A percentile compares a stretch with the other conserved stretches of the same genome.
phyloP scores from a whole-genome alignment of 2,113 vertebrate species.

The Corythoichthys haematopterus region DNA sequence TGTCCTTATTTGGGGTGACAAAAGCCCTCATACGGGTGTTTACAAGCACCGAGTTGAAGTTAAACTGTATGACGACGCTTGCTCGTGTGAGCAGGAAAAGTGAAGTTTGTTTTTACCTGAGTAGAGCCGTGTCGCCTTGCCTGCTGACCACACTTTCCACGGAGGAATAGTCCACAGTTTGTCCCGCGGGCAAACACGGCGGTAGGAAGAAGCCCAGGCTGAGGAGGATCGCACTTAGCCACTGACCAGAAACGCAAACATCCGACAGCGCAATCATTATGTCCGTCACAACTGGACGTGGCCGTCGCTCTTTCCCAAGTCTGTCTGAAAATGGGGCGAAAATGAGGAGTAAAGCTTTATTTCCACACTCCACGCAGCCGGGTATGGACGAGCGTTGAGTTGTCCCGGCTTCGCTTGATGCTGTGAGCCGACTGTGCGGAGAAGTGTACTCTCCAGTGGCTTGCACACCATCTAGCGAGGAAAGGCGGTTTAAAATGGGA shows the following conservation, averaged over 20 bases:
- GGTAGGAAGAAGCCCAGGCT: constrained; percentile 90
- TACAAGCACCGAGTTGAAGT: not conserved
- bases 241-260: constrained; percentile 91
- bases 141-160: constrained; percentile 90
- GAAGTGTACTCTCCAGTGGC: constrained; percentile 81
- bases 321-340: constrained; percentile 29
- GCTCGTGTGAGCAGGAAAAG: constrained; percentile 28
- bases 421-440: constrained; percentile 56
- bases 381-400: constrained; percentile 62
- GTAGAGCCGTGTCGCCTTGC: constrained; percentile 92
- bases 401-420: constrained; percentile 67
- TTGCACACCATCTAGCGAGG: constrained; percentile 89
- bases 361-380: constrained; percentile 56
- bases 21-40: not conserved
- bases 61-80: not conserved
- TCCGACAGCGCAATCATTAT: constrained; percentile 89
- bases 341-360: constrained; percentile 37
- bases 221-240: constrained; percentile 86
- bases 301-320: constrained; percentile 54
- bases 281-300: constrained; percentile 81
- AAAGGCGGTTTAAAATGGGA: constrained; percentile 82
- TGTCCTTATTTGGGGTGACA: not conserved
- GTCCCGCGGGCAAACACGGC: constrained; percentile 87
- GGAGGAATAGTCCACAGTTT: constrained; percentile 89
- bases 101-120: constrained; percentile 82